Evolutionary conservation across 2,888 invertebrate species (phyloP).

Genomic region (Mesorhabditis sp.): DNA sequence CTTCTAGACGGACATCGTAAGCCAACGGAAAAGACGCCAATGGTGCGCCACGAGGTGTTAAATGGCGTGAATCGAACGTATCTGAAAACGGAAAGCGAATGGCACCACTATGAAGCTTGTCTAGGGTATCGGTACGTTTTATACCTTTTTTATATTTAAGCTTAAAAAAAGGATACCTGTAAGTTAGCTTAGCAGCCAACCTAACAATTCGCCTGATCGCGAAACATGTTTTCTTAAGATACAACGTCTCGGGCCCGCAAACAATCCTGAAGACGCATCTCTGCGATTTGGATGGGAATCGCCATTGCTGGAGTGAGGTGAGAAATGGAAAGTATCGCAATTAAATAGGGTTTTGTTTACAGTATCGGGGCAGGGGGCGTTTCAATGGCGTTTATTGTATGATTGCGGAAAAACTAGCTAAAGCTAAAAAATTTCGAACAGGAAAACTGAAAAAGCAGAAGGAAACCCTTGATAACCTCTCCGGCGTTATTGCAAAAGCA

Average conservation of each 20-base stretch:
- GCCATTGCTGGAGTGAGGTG: constrained; percentile 34
- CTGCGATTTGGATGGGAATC: constrained; percentile 40
- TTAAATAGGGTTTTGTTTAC: no score
- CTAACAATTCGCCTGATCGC: no score
- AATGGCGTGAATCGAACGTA: constrained; percentile 35
- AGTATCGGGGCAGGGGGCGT: no score
- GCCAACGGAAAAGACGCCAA: constrained; percentile 29
- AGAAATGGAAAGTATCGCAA: neutral
- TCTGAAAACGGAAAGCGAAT: constrained; percentile 42
- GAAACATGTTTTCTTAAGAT: constrained; percentile 19
- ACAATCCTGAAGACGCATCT: constrained; percentile 45
- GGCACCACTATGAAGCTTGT: constrained; percentile 47
- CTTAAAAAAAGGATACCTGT: neutral
- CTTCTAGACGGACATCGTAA: constrained; percentile 12
- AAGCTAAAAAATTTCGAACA: no score
- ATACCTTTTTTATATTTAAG: neutral
- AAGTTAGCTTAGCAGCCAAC: no score
- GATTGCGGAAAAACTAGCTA: no score
- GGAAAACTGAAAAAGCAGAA: no score
- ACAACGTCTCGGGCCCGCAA: constrained; percentile 45
- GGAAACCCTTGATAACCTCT: no score
- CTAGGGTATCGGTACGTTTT: constrained; percentile 45
- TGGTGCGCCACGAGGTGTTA: constrained; percentile 29
- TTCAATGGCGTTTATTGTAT: no score
- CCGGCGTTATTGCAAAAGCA: no score